A percentile compares a stretch with the other conserved stretches of the same genome.
phyloP scores from a whole-genome alignment of 2,113 vertebrate genomes.

The Catagonus wagneri region DNA sequence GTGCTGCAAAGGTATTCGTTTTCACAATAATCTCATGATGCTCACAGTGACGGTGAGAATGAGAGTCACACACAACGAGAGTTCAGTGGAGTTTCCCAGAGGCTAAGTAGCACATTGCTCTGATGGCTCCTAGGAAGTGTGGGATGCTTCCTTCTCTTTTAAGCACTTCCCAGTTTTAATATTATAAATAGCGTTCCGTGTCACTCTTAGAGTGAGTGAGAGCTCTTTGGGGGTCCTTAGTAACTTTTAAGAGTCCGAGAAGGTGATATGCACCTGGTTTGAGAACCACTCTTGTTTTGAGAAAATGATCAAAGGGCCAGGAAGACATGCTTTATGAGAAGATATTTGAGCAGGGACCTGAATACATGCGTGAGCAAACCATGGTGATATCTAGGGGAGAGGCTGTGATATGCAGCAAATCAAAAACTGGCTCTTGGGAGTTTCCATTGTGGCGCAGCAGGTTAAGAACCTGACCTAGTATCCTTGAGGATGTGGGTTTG shows the following conservation, averaged over 20 bases:
- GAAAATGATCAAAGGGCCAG: neutral
- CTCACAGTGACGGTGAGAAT: neutral
- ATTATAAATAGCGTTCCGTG: too few relatives aligned
- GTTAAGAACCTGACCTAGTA: too few relatives aligned
- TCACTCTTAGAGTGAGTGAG: neutral
- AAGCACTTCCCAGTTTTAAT: neutral
- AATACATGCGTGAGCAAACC: neutral
- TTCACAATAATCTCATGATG: neutral
- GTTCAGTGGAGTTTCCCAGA: neutral
- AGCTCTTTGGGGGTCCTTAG: neutral
- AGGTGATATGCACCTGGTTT: neutral
- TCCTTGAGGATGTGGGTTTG: too few relatives aligned
- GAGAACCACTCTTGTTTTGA: neutral
- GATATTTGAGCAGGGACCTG: neutral
- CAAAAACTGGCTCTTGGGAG: neutral
- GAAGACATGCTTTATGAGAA: neutral
- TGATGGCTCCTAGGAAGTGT: neutral
- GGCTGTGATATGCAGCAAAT: neutral
- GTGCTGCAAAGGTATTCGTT: neutral
- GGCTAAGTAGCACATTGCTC: accelerated
- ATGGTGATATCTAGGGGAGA: accelerated
- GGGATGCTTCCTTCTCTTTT: neutral
- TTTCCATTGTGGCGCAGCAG: too few relatives aligned
- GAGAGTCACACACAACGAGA: neutral
- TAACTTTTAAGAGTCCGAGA: neutral